phyloP scores from a whole-genome alignment of 1,140 invertebrate species.

The Drosophila burlai region DNA sequence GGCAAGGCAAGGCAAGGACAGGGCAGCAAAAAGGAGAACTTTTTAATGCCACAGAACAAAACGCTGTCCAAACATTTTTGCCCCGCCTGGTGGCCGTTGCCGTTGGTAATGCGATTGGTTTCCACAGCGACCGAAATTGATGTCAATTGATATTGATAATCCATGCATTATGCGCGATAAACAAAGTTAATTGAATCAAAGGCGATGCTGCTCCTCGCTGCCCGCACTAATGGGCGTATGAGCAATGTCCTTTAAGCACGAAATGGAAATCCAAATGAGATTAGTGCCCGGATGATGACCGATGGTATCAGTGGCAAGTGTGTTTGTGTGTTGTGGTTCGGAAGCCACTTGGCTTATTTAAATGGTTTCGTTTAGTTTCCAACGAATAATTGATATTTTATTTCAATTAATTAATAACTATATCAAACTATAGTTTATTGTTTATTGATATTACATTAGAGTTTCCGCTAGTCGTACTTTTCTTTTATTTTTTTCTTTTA shows the following conservation, averaged over 20 bases:
- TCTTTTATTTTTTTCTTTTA: not conserved
- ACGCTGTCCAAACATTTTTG: constrained; percentile 39
- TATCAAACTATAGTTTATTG: not conserved
- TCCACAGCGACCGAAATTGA: constrained; percentile 47
- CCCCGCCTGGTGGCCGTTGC: not conserved
- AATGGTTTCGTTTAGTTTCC: not conserved
- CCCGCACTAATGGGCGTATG: constrained; percentile 38
- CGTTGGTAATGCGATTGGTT: constrained; percentile 45
- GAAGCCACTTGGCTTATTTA: not conserved
- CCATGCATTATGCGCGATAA: constrained; percentile 68
- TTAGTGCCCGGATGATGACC: constrained; percentile 26
- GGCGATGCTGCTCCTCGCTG: not conserved
- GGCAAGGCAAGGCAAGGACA: not conserved
- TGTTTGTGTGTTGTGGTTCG: not conserved
- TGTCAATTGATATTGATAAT: constrained; percentile 70
- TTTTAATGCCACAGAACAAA: constrained; percentile 49
- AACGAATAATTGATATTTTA: not conserved
- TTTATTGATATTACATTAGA: not conserved
- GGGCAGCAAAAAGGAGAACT: constrained; percentile 39
- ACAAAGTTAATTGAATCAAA: constrained; percentile 69
- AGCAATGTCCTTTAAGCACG: constrained; percentile 37
- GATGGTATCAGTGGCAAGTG: constrained; percentile 7
- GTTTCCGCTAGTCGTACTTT: not conserved
- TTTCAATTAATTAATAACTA: not conserved
- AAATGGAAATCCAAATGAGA: constrained; percentile 35